phyloP scores from a whole-genome alignment of 2,113 vertebrate species.

The Naja naja region DNA sequence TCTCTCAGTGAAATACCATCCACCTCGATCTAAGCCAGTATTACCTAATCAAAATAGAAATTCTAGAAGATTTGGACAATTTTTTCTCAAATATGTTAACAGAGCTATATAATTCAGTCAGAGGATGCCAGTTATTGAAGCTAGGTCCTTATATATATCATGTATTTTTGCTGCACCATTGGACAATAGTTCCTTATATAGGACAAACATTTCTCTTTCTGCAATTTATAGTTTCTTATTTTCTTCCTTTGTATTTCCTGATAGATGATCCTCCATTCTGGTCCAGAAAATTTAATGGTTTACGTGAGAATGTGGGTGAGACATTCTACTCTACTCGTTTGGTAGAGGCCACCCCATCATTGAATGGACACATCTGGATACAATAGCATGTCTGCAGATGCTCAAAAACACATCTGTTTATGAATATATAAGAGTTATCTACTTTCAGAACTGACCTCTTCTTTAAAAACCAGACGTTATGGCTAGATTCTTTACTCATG shows the following conservation, averaged over 20 bases:
- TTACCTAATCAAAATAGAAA: not conserved
- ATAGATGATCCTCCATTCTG: not conserved
- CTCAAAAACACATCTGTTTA: not conserved
- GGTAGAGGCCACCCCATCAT: not conserved
- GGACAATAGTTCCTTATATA: not conserved
- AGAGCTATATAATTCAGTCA: not conserved
- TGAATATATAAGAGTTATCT: not conserved
- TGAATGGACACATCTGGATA: not conserved
- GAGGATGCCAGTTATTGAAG: not conserved
- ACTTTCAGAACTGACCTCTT: not conserved
- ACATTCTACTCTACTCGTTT: not conserved
- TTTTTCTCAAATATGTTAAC: not conserved
- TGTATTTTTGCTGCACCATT: not conserved
- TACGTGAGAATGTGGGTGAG: not conserved
- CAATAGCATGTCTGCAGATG: not conserved
- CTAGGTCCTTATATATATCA: not conserved
- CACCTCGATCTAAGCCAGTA: not conserved
- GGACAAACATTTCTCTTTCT: not conserved
- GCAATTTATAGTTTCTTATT: not conserved
- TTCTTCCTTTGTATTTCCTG: not conserved
- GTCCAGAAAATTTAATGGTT: not conserved
- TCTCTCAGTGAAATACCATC: not conserved
- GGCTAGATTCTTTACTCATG: not conserved
- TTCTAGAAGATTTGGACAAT: not conserved
- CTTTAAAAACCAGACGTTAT: not conserved